Conservation (phyloP, 2,797 vertebrate species). For the Coregonus ussuriensis region DNA sequence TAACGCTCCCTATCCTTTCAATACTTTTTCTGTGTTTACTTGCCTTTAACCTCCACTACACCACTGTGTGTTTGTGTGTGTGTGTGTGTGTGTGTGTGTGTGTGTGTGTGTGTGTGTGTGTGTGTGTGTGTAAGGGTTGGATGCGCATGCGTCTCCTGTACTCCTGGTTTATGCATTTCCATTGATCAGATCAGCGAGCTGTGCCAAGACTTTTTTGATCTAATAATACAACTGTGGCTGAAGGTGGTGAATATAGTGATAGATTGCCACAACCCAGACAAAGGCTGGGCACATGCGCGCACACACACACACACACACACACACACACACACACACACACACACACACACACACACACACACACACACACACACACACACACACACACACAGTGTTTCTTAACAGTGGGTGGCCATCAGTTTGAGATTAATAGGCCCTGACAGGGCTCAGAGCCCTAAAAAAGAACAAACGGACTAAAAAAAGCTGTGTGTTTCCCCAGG, state of each 20-base stretch:
- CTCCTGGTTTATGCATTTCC: neutral
- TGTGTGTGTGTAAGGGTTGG: too few species aligned
- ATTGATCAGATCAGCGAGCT: slow-evolving; percentile 2
- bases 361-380: neutral
- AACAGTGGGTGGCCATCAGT: slow-evolving; percentile 45
- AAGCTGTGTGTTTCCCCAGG: slow-evolving; percentile 33
- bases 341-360: neutral
- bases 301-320: neutral
- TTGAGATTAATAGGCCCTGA: slow-evolving; percentile 64
- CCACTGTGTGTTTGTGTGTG: neutral
- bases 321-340: neutral
- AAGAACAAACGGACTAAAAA: slow-evolving; percentile 49
- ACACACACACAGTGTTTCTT: slow-evolving; percentile 26
- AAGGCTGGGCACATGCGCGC: neutral
- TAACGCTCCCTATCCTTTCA: too few species aligned
- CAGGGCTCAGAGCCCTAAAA: slow-evolving; percentile 58
- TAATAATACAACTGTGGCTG: neutral
- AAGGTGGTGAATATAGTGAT: neutral
- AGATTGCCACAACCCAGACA: too few species aligned
- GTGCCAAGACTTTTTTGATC: neutral
- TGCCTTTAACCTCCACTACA: neutral
- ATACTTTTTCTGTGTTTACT: neutral
- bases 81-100: neutral
- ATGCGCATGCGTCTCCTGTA: neutral
- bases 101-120: too few species aligned